Base-by-base conservation (phyloP, 92 coral and sea anemone genomes). In the Porites lobata region DNA sequence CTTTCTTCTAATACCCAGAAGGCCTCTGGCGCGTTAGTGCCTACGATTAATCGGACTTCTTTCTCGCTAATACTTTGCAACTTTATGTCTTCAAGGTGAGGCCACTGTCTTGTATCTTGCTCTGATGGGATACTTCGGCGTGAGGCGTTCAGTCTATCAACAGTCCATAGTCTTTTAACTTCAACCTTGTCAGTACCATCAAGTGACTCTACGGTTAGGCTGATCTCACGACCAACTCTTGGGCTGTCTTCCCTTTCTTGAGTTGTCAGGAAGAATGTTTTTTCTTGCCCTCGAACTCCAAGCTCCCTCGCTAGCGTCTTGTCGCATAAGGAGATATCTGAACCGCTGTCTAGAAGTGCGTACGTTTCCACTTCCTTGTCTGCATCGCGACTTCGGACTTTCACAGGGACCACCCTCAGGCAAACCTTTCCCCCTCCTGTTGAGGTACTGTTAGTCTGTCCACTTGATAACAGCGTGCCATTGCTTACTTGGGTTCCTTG, bases 1-100 rank as follows among this genome's bases (percentile, higher is more conserved):
- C 88, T 74, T 62, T 91, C 94, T n/a, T 91, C 94, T 20, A 81
- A 29, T 43, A 81, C 94, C 86, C 90, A 90, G 77, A 90, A 79
- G 12, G 90, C 93, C 17, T 90, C 91, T 8, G 91, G 93, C 14
- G 61, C 94, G 54, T 91, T 76, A 56, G 80, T 58, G 14, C 94
- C 94, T 22, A 91, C 88, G 21, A 81, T 63, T 22, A 91, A 1
- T 50, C 56, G 15, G 32, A 83, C 75, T n/a, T 83, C 68, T 1
- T 59, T 68, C 24, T 82, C 68, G 14, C 18, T 50, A 32, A 88
- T 82, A 59, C 86, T 77, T 26, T 70, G 84, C 63, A 91, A 78
- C 54, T 69, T 65, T 83, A 26, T 26, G 72, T 78, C 92, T 2
- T 24, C 32, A 14, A 90, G 64, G 52, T 90, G 93, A 56, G 91